phyloP scores from a whole-genome alignment of 2,113 vertebrate species.

The Albula glossodonta region DNA sequence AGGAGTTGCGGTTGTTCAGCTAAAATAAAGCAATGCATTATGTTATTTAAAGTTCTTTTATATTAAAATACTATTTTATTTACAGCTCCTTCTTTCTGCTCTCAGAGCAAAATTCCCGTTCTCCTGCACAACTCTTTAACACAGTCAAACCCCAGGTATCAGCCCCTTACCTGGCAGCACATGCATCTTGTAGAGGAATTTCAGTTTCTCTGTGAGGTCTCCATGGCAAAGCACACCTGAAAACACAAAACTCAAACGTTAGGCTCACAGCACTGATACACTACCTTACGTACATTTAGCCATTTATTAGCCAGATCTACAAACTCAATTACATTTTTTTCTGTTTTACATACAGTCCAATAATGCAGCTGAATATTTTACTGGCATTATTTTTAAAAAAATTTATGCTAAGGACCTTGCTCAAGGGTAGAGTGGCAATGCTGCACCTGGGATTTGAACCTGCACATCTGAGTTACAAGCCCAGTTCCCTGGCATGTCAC shows the following conservation, averaged over 20 bases:
- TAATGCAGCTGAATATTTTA: no score
- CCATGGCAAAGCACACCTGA: conserved; percentile 88
- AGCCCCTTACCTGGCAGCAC: conserved; percentile 84
- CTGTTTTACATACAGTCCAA: no score
- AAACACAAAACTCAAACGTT: conserved; percentile 18
- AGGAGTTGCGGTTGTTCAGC: conserved; percentile 6
- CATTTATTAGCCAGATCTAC: no score
- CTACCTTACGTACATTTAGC: no score
- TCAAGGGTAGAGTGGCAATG: no score
- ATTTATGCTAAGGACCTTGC: no score
- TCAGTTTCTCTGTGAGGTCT: conserved; percentile 93
- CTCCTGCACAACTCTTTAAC: background rate
- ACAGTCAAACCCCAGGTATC: background rate
- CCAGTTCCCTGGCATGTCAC: no score
- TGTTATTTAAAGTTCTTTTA: no score
- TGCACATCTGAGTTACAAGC: no score
- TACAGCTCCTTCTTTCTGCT: conserved; percentile 28
- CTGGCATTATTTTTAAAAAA: no score
- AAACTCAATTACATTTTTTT: no score
- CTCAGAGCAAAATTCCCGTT: background rate
- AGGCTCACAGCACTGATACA: background rate
- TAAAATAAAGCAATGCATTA: conserved; percentile 17
- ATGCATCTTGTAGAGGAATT: conserved; percentile 93
- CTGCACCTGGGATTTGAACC: no score
- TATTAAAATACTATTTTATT: background rate